phyloP scores from a whole-genome alignment of 2,888 invertebrate species.

The Ophion ventricosus region DNA sequence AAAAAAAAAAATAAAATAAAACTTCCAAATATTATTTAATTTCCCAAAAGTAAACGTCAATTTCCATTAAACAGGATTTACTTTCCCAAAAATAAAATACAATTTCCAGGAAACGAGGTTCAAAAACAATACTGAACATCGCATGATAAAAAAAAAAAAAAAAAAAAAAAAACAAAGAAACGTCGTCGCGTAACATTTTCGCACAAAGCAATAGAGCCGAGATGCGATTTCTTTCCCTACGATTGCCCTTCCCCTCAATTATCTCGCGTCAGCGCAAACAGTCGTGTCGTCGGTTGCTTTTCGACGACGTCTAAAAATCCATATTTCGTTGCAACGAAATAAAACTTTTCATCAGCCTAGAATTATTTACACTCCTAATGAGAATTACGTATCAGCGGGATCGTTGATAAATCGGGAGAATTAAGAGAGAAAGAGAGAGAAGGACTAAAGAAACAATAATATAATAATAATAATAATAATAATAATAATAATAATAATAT shows the following conservation, averaged over 20 bases:
- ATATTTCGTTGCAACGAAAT: conserved; percentile 41
- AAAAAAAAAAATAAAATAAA: too few species aligned
- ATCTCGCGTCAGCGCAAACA: neutral
- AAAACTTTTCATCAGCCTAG: conserved; percentile 43
- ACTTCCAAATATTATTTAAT: too few species aligned
- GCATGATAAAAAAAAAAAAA: too few species aligned
- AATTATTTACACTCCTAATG: conserved; percentile 51
- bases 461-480: conserved; percentile 2
- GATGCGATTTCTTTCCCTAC: neutral
- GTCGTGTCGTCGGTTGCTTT: neutral
- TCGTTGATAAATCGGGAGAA: conserved; percentile 40
- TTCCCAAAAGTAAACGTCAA: too few species aligned
- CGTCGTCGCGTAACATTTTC: neutral
- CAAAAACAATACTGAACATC: too few species aligned
- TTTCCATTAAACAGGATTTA: too few species aligned
- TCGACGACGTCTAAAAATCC: neutral
- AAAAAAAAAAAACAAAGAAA: neutral
- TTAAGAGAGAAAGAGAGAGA: neutral
- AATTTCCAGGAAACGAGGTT: too few species aligned
- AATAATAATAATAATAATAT: conserved; percentile 17
- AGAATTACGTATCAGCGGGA: conserved; percentile 40
- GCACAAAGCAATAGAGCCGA: neutral
- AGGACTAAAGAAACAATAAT: neutral
- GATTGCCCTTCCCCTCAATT: neutral
- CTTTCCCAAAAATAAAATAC: too few species aligned